Conservation (phyloP, 2,888 invertebrate species). For the Rotaria macrura region DNA sequence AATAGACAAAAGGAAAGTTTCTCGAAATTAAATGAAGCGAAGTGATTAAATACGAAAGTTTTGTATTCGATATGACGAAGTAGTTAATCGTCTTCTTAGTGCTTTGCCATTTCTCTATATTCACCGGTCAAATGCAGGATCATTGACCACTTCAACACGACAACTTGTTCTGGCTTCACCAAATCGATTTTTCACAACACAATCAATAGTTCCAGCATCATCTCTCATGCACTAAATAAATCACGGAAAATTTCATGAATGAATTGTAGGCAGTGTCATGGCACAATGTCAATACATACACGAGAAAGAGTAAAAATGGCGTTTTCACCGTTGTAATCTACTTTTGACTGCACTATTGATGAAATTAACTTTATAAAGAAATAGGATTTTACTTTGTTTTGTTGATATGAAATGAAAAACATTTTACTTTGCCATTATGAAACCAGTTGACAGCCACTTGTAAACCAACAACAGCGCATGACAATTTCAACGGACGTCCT, state of each 20-base stretch:
- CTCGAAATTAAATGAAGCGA: neutral
- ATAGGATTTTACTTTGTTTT: neutral
- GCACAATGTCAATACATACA: neutral
- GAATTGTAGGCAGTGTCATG: neutral
- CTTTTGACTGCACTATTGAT: neutral
- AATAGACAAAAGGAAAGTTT: neutral
- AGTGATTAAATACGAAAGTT: neutral
- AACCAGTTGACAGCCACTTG: neutral
- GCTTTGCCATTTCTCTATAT: neutral
- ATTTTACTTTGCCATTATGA: neutral
- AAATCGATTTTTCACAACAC: conserved; percentile 4
- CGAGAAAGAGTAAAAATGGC: neutral
- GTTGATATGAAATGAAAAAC: neutral
- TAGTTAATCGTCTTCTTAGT: no score
- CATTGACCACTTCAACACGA: neutral
- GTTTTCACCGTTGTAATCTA: conserved; percentile 3
- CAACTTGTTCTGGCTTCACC: conserved; percentile 18
- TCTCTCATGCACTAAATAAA: neutral
- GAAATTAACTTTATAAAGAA: neutral
- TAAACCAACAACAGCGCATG: neutral
- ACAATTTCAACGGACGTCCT: neutral
- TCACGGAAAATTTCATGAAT: neutral
- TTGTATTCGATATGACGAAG: no score
- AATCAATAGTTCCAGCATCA: neutral
- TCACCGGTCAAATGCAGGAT: neutral